phyloP scores from a whole-genome alignment of 2,113 vertebrate species.

The Apteryx owenii region DNA sequence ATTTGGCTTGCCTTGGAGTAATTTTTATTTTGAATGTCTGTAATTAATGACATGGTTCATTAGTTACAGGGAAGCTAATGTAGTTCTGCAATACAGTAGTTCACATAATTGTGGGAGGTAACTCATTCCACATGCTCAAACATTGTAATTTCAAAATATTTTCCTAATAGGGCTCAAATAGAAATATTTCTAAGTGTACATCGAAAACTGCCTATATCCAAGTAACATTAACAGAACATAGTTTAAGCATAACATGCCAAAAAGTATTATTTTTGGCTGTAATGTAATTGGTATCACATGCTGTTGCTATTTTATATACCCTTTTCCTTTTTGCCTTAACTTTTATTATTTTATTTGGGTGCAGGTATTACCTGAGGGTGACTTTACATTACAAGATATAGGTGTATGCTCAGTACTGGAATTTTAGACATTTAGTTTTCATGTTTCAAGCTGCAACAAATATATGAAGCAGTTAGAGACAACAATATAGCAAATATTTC shows the following conservation, averaged over 20 bases:
- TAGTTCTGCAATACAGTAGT: constrained; percentile 69
- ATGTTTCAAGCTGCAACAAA: background rate
- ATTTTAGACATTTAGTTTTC: background rate
- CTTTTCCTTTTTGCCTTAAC: background rate
- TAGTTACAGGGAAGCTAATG: constrained; percentile 66
- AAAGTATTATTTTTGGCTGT: constrained; percentile 57
- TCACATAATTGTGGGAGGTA: constrained; percentile 65
- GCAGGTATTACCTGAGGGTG: constrained; percentile 34
- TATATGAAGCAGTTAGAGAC: background rate
- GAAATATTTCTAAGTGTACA: constrained; percentile 67
- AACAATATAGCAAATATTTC: background rate
- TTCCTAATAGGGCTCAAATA: constrained; percentile 61
- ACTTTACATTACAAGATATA: background rate
- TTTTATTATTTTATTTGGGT: constrained; percentile 7
- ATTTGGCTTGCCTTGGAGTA: constrained; percentile 67
- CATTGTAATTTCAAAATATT: constrained; percentile 65
- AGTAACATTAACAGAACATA: constrained; percentile 9
- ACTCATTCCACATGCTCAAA: constrained; percentile 75
- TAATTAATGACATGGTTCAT: constrained; percentile 83
- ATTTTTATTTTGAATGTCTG: constrained; percentile 78
- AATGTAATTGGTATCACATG: constrained; percentile 47
- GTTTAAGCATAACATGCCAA: constrained; percentile 18
- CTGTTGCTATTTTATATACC: constrained; percentile 12
- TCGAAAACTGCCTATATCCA: constrained; percentile 59
- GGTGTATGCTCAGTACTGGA: background rate